Evolutionary conservation across 1,140 invertebrate genomes (phyloP), one percentile per base, ranked within the genome.

Genomic region (Popillia japonica): DNA sequence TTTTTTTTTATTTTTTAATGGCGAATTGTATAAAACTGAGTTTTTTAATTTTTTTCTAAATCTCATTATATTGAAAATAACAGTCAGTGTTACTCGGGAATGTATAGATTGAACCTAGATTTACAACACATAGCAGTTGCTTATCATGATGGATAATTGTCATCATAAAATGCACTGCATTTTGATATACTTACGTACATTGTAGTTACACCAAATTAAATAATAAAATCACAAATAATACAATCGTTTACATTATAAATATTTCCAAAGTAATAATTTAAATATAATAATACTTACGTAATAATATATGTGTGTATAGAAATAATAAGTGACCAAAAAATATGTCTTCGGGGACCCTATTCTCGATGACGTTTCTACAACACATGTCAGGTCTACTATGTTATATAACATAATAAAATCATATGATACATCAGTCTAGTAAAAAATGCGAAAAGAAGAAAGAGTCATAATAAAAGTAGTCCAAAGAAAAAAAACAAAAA

Each of bases 271-370:
- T 61, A 61, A 61, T 68, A 68, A 48, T 48, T 48, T 48, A 48
- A n/a, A 48, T 48, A 48, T 34, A 34, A 55, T n/a, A 2, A 55
- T 55, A n/a, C 48, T 55, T 55, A 34, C 27, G 27, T 14, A 68
- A 68, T 68, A 68, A 82, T 82, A 82, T 82, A 83, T 83, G 82
- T 82, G 82, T 83, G 82, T 80, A 79, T 80, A 82, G 55, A 8
- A 80, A 75, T 61, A 40, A 76, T 68, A 76, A 14, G 42, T 23
- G 23, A 79, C 68, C 48, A 20, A 55, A 14, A 34, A 55, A n/a
- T 44, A 44, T 9, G 17, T 72, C 17, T 64, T 40, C 27, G 34
- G 74, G 77, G 83, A 84, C 83, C 83, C 83, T 83, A 84, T 84
- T 84, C 83, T 72, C 78, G 40, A 61, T 79, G 78, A 78, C 78